phyloP scores from a whole-genome alignment of 2,797 vertebrate genomes.

The Ptychadena robeensis region DNA sequence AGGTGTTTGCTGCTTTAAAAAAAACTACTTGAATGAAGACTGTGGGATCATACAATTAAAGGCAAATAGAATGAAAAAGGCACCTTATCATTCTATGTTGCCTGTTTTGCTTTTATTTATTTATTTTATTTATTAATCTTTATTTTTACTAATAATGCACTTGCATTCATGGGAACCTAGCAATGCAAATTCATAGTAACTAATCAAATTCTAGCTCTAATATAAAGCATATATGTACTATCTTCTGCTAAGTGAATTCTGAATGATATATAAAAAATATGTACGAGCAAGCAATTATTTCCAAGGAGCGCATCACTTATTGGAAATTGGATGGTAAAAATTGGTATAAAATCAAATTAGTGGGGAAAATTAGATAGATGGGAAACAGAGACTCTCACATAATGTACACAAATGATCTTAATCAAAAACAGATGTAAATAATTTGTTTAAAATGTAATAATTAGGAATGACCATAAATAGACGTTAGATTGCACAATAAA shows the following conservation, averaged over 20 bases:
- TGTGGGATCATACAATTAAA: too few species aligned
- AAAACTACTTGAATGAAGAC: too few species aligned
- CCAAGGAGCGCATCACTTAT: background rate
- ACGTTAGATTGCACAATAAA: background rate
- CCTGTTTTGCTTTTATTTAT: too few species aligned
- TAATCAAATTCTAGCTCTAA: too few species aligned
- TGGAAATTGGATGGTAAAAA: background rate
- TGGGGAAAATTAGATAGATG: conserved; percentile 1
- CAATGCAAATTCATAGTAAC: too few species aligned
- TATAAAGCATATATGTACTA: too few species aligned
- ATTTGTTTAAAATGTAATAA: conserved; percentile 29
- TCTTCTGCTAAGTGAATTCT: background rate
- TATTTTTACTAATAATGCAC: too few species aligned
- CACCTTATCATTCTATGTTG: too few species aligned
- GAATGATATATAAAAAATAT: background rate
- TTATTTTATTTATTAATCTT: too few species aligned
- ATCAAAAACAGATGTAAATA: conserved; percentile 30
- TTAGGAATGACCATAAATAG: background rate
- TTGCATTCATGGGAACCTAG: too few species aligned
- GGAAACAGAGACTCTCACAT: background rate
- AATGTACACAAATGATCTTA: conserved; percentile 18
- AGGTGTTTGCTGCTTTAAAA: too few species aligned
- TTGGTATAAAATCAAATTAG: conserved; percentile 48
- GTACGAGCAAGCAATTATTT: background rate
- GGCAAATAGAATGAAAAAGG: too few species aligned